Percentiles rank a stretch among this genome's conserved stretches.
Conservation (phyloP, 2,113 vertebrate genomes). For the Donacobius atricapilla region DNA sequence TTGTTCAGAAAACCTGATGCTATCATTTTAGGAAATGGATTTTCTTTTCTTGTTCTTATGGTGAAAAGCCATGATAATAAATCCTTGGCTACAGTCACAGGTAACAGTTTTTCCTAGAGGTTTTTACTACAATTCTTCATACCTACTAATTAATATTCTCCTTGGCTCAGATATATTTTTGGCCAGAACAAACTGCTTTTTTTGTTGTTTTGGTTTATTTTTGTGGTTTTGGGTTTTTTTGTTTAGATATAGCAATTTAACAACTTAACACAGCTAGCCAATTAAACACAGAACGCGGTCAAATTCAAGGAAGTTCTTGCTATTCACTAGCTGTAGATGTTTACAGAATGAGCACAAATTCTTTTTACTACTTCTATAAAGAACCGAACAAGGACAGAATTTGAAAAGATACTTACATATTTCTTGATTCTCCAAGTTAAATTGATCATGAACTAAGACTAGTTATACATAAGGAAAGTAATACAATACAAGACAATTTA, state of each 20-base stretch:
- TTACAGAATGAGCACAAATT: not conserved
- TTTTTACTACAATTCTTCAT: not conserved
- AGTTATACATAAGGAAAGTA: not conserved
- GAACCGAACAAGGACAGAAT: not conserved
- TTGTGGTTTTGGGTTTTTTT: too few species aligned
- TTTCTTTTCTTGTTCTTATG: not conserved
- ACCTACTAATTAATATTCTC: not conserved
- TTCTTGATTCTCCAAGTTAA: not conserved
- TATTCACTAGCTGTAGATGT: not conserved
- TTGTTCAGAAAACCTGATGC: not conserved
- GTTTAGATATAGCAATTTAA: not conserved
- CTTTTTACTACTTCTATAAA: not conserved
- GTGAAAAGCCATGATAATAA: not conserved
- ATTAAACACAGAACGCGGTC: not conserved
- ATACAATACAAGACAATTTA: not conserved
- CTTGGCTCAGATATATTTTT: not conserved
- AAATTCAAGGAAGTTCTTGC: not conserved
- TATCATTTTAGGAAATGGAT: not conserved
- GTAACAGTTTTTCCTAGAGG: not conserved
- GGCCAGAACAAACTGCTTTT: accelerated
- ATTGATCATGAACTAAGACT: not conserved
- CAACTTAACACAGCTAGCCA: not conserved
- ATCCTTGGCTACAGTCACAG: not conserved
- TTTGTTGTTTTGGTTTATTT: too few species aligned
- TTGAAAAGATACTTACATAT: not conserved